Evolutionary conservation across 1,140 invertebrate species (phyloP).

Genomic region (Calycopis cecrops): DNA sequence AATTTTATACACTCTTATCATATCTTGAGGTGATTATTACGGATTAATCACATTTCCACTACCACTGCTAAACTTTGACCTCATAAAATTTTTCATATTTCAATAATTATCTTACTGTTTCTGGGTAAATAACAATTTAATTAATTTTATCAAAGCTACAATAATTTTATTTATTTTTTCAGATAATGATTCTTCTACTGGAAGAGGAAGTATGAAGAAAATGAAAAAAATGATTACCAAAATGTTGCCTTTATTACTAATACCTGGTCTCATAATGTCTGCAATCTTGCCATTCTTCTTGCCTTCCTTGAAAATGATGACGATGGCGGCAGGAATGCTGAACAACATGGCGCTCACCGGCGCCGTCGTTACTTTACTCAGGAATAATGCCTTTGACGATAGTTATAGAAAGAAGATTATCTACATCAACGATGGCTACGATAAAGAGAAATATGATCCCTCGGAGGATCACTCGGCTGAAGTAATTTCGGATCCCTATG

Average conservation of each 20-base stretch:
- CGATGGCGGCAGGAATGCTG: conserved; percentile 52
- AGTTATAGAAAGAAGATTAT: conserved; percentile 59
- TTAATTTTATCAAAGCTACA: background rate
- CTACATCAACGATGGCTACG: conserved; percentile 65
- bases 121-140: too few relatives aligned
- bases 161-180: conserved; percentile 26
- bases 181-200: conserved; percentile 40
- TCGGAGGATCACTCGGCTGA: conserved; percentile 21
- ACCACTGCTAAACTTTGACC: too few relatives aligned
- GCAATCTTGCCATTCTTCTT: conserved; percentile 69
- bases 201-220: conserved; percentile 57
- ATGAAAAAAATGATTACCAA: conserved; percentile 54
- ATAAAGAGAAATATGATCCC: conserved; percentile 34
- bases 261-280: conserved; percentile 69
- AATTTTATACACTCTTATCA: too few relatives aligned
- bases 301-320: conserved; percentile 68
- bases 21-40: too few relatives aligned
- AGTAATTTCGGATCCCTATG: conserved; percentile 15
- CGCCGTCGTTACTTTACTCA: conserved; percentile 65
- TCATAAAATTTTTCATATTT: too few relatives aligned
- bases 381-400: conserved; percentile 70
- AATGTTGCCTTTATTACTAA: conserved; percentile 52
- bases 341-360: conserved; percentile 69
- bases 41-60: too few relatives aligned
- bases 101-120: too few relatives aligned